Percentiles rank a stretch among this genome's conserved stretches.
phyloP scores from a whole-genome alignment of 2,113 vertebrate species.

The Acrocephalus arundinaceus region DNA sequence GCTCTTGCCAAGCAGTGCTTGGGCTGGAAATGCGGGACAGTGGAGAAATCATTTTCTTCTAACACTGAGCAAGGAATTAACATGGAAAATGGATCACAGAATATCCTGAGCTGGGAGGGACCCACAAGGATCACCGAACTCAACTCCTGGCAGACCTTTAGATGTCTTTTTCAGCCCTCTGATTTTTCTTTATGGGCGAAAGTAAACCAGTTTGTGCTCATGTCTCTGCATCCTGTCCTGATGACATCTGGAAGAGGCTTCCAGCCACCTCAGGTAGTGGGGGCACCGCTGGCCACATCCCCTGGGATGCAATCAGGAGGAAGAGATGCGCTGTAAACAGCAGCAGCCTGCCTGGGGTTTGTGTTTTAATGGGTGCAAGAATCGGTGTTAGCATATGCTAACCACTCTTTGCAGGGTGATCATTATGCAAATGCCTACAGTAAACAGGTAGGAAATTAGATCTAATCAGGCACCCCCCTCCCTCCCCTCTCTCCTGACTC shows the following conservation, averaged over 20 bases:
- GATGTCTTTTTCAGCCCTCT: neutral
- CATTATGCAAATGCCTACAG: conserved; percentile 66
- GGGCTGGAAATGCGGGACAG: neutral
- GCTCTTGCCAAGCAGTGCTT: neutral
- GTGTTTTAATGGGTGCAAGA: conserved; percentile 38
- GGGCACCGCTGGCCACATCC: neutral
- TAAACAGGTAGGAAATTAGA: conserved; percentile 71
- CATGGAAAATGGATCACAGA: neutral
- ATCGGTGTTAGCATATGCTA: conserved; percentile 46
- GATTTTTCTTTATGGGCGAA: neutral
- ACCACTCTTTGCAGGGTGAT: conserved; percentile 53
- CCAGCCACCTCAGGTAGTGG: neutral
- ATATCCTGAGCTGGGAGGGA: neutral
- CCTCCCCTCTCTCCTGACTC: conserved; percentile 35
- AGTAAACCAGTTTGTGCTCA: neutral
- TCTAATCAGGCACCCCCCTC: conserved; percentile 56
- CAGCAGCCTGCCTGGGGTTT: neutral
- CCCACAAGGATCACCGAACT: neutral
- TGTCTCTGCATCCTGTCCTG: neutral
- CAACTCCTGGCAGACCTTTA: neutral
- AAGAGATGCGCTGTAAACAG: neutral
- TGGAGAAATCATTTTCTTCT: neutral
- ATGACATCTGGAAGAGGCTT: neutral
- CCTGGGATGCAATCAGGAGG: neutral
- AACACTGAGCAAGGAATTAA: neutral